phyloP scores from a whole-genome alignment of 2,797 vertebrate genomes.

The Leptoclinus maculatus region DNA sequence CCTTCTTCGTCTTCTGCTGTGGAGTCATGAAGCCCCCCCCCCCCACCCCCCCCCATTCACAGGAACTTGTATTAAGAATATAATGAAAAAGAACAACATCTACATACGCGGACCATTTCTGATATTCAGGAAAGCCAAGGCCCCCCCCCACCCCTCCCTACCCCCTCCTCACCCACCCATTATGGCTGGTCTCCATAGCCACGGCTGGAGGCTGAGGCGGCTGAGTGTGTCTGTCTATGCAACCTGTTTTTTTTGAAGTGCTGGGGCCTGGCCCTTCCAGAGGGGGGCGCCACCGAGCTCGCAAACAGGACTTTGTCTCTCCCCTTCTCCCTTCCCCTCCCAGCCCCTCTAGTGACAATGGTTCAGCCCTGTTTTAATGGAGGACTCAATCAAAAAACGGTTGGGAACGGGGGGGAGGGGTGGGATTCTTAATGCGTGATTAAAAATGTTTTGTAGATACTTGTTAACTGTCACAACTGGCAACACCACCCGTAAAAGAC shows the following conservation, averaged over 20 bases:
- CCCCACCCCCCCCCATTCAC: conserved; percentile 33
- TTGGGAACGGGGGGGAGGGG: conserved; percentile 69
- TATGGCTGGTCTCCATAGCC: conserved; percentile 93
- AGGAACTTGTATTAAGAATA: conserved; percentile 66
- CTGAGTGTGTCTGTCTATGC: conserved; percentile 96
- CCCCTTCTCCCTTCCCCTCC: conserved; percentile 19
- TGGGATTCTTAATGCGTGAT: conserved; percentile 77
- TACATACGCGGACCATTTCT: conserved; percentile 88
- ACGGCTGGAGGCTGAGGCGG: conserved; percentile 92
- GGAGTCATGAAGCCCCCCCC: conserved; percentile 78
- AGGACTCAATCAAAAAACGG: conserved; percentile 78
- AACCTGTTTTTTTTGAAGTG: conserved; percentile 91
- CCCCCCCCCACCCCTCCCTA: conserved; percentile 80
- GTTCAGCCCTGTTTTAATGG: conserved; percentile 89
- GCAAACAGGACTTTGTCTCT: conserved; percentile 85
- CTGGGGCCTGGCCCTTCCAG: conserved; percentile 88
- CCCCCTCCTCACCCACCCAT: conserved; percentile 86
- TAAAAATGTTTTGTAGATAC: conserved; percentile 95
- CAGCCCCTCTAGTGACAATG: conserved; percentile 73
- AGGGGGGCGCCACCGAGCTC: conserved; percentile 85
- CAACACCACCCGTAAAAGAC: conserved; percentile 92
- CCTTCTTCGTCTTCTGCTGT: conserved; percentile 78
- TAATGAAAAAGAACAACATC: conserved; percentile 32
- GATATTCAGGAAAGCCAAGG: conserved; percentile 95
- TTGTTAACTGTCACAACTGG: conserved; percentile 93